Percentiles rank a stretch among this genome's conserved stretches.
These are phyloP conservation scores for Crotalus helleri DNA, from an alignment of 2,113 vertebrate species.

Conservation along the genomic window DNA sequence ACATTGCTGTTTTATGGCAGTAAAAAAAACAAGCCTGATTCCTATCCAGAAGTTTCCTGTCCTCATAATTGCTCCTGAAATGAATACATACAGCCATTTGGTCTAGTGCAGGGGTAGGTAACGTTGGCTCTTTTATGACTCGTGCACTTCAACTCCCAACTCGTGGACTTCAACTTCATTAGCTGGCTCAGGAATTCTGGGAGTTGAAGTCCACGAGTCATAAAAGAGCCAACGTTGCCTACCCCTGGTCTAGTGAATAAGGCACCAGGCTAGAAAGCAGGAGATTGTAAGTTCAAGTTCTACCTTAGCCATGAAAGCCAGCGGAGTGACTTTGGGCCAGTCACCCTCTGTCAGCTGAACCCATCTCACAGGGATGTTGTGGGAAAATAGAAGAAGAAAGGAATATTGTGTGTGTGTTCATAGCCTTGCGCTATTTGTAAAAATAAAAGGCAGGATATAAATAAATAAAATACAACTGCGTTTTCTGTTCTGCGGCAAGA, in stretches of 20 bases:
- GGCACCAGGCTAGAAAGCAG: no score
- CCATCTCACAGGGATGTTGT: not conserved
- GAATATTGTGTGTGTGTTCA: no score
- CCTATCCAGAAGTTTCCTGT: not conserved
- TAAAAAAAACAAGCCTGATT: not conserved
- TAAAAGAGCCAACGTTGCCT: no score
- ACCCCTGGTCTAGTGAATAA: no score
- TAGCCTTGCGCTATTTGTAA: not conserved
- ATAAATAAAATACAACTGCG: not conserved
- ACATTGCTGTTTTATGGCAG: not conserved
- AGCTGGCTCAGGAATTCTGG: no score
- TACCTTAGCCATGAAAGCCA: not conserved
- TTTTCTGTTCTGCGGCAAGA: not conserved
- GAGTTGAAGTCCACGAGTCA: no score
- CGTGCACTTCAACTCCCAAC: no score
- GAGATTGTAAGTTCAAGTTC: no score
- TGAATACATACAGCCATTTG: not conserved
- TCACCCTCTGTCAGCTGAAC: not conserved
- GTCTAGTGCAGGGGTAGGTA: no score
- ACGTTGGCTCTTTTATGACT: no score
- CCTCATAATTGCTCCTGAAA: not conserved
- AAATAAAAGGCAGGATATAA: not conserved
- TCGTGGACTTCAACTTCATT: no score
- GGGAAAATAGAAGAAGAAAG: not conserved
- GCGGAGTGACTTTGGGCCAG: not conserved